phyloP scores from a whole-genome alignment of 2,113 vertebrate species.

The Bubalus kerabau region DNA sequence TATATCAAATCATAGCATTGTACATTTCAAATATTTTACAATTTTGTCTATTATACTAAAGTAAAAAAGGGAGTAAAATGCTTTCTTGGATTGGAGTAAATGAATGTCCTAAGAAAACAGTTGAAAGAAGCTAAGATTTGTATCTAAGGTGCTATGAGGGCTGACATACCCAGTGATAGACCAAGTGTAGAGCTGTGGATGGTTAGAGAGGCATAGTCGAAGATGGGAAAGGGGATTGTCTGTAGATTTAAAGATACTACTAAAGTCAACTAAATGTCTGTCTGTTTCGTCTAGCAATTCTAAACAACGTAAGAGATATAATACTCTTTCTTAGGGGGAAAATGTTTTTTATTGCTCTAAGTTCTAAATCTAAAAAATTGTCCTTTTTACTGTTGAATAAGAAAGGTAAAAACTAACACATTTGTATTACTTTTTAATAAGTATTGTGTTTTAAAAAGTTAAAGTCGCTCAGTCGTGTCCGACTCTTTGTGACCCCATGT shows the following conservation, averaged over 20 bases:
- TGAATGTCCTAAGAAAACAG: neutral
- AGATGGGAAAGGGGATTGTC: neutral
- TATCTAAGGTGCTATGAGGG: neutral
- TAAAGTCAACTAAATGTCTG: neutral
- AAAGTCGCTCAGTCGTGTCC: accelerated
- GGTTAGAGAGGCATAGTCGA: neutral
- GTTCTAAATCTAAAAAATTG: neutral
- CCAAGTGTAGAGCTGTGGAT: neutral
- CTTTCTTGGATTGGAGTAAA: neutral
- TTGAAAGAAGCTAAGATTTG: neutral
- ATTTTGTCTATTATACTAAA: neutral
- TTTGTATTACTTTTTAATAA: neutral
- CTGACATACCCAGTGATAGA: neutral
- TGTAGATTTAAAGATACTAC: neutral
- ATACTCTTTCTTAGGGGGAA: neutral
- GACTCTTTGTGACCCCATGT: neutral
- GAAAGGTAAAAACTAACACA: neutral
- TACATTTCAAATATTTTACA: neutral
- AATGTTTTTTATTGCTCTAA: neutral
- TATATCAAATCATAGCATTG: neutral
- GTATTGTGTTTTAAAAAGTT: neutral
- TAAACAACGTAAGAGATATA: neutral
- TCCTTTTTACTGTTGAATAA: neutral
- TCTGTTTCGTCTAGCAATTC: neutral
- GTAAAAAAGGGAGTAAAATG: neutral